Evolutionary conservation across 2,888 invertebrate genomes (phyloP).

Genomic region (Eucriotettix oculatus): DNA sequence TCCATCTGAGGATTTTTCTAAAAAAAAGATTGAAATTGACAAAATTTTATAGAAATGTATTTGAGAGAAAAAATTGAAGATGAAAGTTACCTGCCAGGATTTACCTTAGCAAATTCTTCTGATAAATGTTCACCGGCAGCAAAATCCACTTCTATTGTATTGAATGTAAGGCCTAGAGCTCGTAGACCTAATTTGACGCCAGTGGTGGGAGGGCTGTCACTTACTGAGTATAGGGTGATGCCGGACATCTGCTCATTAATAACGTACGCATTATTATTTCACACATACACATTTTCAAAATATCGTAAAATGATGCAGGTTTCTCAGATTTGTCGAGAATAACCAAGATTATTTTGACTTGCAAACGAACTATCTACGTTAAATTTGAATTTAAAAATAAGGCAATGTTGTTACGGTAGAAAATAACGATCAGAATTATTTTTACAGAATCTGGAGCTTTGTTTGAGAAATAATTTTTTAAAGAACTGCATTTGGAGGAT

Average conservation of each 20-base stretch:
- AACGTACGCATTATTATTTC: neutral
- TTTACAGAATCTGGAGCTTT: too few species aligned
- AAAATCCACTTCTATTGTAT: conserved; percentile 49
- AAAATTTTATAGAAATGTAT: neutral
- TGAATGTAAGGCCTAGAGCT: conserved; percentile 43
- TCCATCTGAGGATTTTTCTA: conserved; percentile 21
- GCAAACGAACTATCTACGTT: too few species aligned
- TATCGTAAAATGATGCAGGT: too few species aligned
- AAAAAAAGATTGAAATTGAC: neutral
- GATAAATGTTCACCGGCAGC: conserved; percentile 45
- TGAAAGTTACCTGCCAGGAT: neutral
- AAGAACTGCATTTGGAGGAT: too few species aligned
- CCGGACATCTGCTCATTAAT: conserved; percentile 13
- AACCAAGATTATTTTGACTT: too few species aligned
- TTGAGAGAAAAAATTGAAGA: neutral
- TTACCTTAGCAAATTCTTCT: conserved; percentile 16
- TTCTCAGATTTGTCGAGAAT: too few species aligned
- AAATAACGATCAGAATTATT: too few species aligned
- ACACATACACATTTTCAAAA: too few species aligned
- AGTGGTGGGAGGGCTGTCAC: conserved; percentile 62
- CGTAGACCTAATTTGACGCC: conserved; percentile 53
- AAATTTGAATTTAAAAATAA: too few species aligned
- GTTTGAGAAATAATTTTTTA: too few species aligned
- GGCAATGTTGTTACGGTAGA: too few species aligned
- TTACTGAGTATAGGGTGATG: conserved; percentile 53